Evolutionary conservation across 2,888 invertebrate species (phyloP), one percentile per base, ranked within the genome.

Genomic region (Scrobipalpa costella): DNA sequence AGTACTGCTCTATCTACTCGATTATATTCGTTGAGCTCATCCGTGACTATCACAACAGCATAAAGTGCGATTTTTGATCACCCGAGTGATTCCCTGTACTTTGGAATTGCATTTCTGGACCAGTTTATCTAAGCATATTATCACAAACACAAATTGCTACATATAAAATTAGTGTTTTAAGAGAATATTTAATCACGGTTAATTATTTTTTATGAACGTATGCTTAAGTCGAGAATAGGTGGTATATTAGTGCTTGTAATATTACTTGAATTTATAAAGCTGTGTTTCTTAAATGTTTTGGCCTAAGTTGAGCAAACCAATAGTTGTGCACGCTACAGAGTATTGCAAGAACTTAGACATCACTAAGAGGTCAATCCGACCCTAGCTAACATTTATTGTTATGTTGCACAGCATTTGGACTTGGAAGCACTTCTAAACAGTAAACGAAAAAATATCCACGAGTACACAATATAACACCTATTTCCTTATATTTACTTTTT

Each of bases 401-500:
- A 71, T 63, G 67, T 72, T 71, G 73, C 75, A 78, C 78, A 78
- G 74, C 76, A 74, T 77, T 72, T 77, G 76, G 44, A 63, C 7
- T 44, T 49, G 65, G 77, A 81, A 80, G 78, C 77, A 76, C 79
- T 68, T 68, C 69, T 67, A 67, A 71, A 49, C 19, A 60, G 60
- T 49, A 47, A 60, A n/a, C 49, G 60, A 49, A 13, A 34, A 7
- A 60, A 60, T 40, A 44, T 47, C 19, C 49, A 36, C 36, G 44
- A 7, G 21, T 59, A 47, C 84, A 59, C 76, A 83, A 84, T 83
- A 83, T 81, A 84, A 82, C 85, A 85, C 82, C 83, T 84, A 84
- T 77, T 74, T 66, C 69, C 65, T 69, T 66, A 68, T 61, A 44
- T 64, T 61, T 55, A 55, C 55, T 27, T 15, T 55, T 55, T 15